Evolutionary conservation across 2,888 invertebrate species (phyloP).

Genomic region (Acrobasis repandana): DNA sequence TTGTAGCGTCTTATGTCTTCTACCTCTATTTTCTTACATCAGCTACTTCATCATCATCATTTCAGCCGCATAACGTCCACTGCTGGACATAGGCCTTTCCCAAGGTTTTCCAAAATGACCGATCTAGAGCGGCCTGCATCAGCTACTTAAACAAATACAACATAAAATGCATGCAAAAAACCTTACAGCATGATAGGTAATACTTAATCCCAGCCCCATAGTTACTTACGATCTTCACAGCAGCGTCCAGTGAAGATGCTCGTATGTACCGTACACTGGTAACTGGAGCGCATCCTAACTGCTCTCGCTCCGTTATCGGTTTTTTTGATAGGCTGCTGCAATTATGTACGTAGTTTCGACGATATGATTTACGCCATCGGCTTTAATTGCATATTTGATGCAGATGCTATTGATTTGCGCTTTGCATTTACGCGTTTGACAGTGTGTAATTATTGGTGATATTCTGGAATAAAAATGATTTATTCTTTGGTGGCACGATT

Average conservation of each 20-base stretch:
- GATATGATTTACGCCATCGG: constrained; percentile 15
- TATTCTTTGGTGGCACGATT: neutral
- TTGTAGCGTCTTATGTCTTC: no score
- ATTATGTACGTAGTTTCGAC: constrained; percentile 16
- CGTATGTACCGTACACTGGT: constrained; percentile 14
- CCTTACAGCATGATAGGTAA: neutral
- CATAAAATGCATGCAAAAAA: neutral
- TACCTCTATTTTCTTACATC: no score
- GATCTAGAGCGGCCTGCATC: no score
- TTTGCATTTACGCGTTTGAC: no score
- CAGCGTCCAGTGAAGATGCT: constrained; percentile 13
- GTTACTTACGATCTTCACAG: constrained; percentile 16
- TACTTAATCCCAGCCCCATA: neutral
- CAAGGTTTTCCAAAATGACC: no score
- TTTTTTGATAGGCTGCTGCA: constrained; percentile 25
- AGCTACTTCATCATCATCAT: no score
- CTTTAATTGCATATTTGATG: constrained; percentile 7
- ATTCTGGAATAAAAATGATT: neutral
- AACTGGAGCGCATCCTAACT: constrained; percentile 31
- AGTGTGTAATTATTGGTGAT: constrained; percentile 1
- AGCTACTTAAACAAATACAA: neutral
- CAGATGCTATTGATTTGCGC: constrained; percentile 8
- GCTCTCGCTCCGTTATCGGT: constrained; percentile 28
- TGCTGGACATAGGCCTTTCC: no score
- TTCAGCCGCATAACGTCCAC: no score